Conservation (phyloP, 2,113 vertebrate species). For the Coregonus clupeaformis region DNA sequence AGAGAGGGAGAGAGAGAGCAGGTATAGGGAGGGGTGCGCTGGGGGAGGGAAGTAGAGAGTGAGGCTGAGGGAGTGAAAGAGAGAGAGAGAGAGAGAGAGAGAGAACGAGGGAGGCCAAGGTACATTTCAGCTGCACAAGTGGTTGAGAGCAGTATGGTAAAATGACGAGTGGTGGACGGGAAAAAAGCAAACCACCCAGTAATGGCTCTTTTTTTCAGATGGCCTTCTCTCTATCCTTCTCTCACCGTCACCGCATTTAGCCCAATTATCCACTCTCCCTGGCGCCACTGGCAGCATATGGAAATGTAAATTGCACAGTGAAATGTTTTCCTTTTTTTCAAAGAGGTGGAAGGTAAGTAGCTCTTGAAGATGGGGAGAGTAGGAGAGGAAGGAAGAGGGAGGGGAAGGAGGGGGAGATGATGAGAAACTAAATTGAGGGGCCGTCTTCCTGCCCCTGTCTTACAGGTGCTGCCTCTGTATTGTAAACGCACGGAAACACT, state of each 20-base stretch:
- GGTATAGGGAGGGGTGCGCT: too few relatives aligned
- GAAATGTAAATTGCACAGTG: conserved; percentile 57
- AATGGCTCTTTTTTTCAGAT: conserved; percentile 56
- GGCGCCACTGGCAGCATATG: conserved; percentile 77
- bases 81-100: too few relatives aligned
- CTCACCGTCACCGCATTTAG: conserved; percentile 75
- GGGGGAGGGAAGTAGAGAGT: too few relatives aligned
- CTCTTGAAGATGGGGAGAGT: conserved; percentile 64
- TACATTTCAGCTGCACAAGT: too few relatives aligned
- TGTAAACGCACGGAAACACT: conserved; percentile 36
- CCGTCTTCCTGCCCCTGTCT: conserved; percentile 53
- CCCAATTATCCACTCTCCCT: conserved; percentile 81
- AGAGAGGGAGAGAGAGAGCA: too few relatives aligned
- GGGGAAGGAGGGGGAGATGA: conserved; percentile 26
- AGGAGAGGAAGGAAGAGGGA: conserved; percentile 58
- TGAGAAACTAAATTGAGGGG: conserved; percentile 60
- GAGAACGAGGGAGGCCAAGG: too few relatives aligned
- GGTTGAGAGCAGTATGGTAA: too few relatives aligned
- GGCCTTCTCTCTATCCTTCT: conserved; percentile 72
- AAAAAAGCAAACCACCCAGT: conserved; percentile 19
- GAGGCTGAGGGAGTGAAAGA: too few relatives aligned
- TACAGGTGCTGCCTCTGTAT: conserved; percentile 50
- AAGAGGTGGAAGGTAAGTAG: conserved; percentile 71
- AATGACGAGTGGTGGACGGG: too few relatives aligned
- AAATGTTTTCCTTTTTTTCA: conserved; percentile 46